Percentiles rank a stretch among this genome's conserved stretches.
Evolutionary conservation across 2,797 vertebrate genomes (phyloP).

Genomic region (Falco peregrinus): DNA sequence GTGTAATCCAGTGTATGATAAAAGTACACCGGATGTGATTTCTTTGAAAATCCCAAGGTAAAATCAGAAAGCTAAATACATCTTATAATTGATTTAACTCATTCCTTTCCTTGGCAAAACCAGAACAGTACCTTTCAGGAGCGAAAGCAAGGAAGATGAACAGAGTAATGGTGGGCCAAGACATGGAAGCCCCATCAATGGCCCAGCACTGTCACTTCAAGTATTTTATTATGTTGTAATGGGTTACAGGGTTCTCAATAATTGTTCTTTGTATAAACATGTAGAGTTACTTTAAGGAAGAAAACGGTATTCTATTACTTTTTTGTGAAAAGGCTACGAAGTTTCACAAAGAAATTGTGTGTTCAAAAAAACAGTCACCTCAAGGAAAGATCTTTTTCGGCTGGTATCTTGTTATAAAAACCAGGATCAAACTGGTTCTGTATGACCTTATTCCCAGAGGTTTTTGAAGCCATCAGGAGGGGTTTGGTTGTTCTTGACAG

Average conservation of each 20-base stretch:
- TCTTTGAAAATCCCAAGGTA: not conserved
- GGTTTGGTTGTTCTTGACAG: not conserved
- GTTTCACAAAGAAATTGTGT: not conserved
- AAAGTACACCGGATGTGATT: not conserved
- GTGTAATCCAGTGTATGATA: not conserved
- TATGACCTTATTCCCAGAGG: not conserved
- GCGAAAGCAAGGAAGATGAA: not conserved
- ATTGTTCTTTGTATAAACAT: not conserved
- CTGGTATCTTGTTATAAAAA: not conserved
- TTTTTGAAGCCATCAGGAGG: not conserved
- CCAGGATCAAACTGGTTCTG: not conserved
- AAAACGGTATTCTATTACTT: not conserved
- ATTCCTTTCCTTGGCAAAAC: not conserved
- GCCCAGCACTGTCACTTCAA: not conserved
- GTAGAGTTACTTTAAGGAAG: not conserved
- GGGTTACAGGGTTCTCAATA: not conserved
- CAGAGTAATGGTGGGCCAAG: no score
- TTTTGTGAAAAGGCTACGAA: not conserved
- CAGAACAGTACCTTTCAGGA: not conserved
- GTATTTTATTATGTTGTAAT: accelerated
- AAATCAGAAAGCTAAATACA: not conserved
- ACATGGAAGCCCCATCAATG: accelerated
- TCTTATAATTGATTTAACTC: not conserved
- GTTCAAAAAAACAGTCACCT: not conserved
- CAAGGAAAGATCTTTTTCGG: not conserved